A percentile compares a stretch with the other conserved stretches of the same genome.
Evolutionary conservation across 92 coral and sea anemone genomes (phyloP).

Genomic region (Meandrina meandrites): DNA sequence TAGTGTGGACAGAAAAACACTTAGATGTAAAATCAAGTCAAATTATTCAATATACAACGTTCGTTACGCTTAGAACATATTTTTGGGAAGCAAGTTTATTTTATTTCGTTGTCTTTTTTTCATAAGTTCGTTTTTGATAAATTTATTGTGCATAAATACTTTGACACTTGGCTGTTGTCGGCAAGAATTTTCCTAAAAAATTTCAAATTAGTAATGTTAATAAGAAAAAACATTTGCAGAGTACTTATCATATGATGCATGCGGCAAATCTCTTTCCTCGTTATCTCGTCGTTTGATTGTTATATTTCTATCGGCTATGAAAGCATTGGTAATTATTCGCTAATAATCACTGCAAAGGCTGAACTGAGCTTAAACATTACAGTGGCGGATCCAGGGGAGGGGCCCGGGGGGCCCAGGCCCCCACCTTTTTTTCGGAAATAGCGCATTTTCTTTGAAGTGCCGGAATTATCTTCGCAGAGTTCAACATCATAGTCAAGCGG

Average conservation of each 20-base stretch:
- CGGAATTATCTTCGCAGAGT: too few relatives aligned
- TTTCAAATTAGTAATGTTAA: not conserved
- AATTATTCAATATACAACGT: not conserved
- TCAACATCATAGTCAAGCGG: too few relatives aligned
- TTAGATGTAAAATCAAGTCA: not conserved
- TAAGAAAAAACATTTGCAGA: not conserved
- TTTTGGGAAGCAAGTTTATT: constrained; percentile 34
- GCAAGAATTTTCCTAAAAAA: not conserved
- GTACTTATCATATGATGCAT: not conserved
- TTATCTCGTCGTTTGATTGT: not conserved
- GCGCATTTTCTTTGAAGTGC: too few relatives aligned
- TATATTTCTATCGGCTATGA: not conserved
- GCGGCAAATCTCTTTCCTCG: too few relatives aligned
- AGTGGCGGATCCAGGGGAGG: too few relatives aligned
- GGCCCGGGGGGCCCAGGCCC: too few relatives aligned
- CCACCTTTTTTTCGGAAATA: too few relatives aligned
- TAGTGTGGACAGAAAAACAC: not conserved
- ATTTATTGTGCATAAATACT: not conserved
- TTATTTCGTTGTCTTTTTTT: constrained; percentile 24
- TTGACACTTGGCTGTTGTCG: not conserved
- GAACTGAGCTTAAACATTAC: too few relatives aligned
- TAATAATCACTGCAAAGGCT: too few relatives aligned
- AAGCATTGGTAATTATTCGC: too few relatives aligned
- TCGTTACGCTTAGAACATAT: not conserved
- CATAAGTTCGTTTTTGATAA: constrained; percentile 34